A percentile compares a stretch with the other conserved stretches of the same genome.
Evolutionary conservation across 2,888 invertebrate species (phyloP).

Genomic region (Stictocephala bisonia): DNA sequence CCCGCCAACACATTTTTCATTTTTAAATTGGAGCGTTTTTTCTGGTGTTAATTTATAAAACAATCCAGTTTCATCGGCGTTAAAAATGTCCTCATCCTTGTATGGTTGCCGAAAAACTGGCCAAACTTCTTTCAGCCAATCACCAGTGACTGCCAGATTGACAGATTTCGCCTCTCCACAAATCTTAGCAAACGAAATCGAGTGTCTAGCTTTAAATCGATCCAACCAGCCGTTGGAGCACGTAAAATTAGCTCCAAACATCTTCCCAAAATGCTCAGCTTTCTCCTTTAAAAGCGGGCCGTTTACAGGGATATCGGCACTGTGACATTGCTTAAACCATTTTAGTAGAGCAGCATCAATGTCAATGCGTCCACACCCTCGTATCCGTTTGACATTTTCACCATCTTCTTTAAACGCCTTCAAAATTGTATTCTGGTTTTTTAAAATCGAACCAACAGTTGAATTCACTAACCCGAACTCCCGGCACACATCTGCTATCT

Average conservation of each 20-base stretch:
- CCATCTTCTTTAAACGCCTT: constrained; percentile 22
- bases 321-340: constrained; percentile 29
- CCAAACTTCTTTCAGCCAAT: constrained; percentile 24
- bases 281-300: constrained; percentile 19
- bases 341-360: constrained; percentile 35
- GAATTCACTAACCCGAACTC: constrained; percentile 25
- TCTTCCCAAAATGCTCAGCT: constrained; percentile 24
- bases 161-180: constrained; percentile 28
- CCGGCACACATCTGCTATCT: constrained; percentile 15
- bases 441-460: constrained; percentile 34
- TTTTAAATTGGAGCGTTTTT: constrained; percentile 58
- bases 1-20: constrained; percentile 60
- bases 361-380: background rate
- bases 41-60: constrained; percentile 57
- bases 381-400: constrained; percentile 14
- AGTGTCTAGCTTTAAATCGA: constrained; percentile 35
- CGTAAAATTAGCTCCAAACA: constrained; percentile 13
- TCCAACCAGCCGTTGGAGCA: constrained; percentile 30
- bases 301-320: constrained; percentile 18
- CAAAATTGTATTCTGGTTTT: constrained; percentile 18
- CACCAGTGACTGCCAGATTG: background rate
- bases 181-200: constrained; percentile 38
- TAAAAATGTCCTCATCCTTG: constrained; percentile 56
- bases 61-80: constrained; percentile 58
- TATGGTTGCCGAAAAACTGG: constrained; percentile 18